These are phyloP conservation scores for Oplegnathus fasciatus DNA, from an alignment of 2,113 vertebrate genomes.

Conservation along the genomic window DNA sequence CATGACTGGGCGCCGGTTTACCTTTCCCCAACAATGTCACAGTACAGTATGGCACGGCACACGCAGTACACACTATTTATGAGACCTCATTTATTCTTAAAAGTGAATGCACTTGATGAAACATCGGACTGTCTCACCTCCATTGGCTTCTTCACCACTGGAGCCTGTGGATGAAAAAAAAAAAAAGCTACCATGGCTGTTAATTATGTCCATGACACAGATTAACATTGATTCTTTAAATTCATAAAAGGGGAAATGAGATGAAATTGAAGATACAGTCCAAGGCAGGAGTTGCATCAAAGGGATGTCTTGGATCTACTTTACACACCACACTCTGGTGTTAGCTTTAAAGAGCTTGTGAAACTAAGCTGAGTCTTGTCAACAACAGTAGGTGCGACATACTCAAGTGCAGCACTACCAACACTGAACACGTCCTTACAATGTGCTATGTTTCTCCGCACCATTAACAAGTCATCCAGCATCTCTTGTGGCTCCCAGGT, in stretches of 20 bases:
- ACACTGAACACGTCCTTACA: slow-evolving; percentile 65
- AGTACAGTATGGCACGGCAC: background rate
- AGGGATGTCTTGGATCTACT: background rate
- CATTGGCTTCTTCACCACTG: background rate
- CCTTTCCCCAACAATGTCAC: slow-evolving; percentile 15
- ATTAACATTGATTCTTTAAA: background rate
- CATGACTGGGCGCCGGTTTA: slow-evolving; percentile 12
- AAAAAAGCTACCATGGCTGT: no score
- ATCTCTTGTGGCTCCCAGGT: slow-evolving; percentile 49
- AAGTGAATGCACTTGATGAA: slow-evolving; percentile 4
- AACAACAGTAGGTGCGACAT: slow-evolving; percentile 63
- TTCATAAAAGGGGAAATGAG: background rate
- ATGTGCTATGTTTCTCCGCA: slow-evolving; percentile 30
- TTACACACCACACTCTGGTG: background rate
- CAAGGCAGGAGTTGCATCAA: background rate
- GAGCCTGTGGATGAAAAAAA: background rate
- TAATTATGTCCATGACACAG: background rate
- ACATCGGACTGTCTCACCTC: background rate
- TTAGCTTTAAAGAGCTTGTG: slow-evolving; percentile 7
- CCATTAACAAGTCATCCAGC: slow-evolving; percentile 66
- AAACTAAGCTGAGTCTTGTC: slow-evolving; percentile 53
- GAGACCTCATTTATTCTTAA: background rate
- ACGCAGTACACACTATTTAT: background rate
- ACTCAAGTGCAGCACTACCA: slow-evolving; percentile 38
- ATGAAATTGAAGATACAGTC: background rate